Evolutionary conservation across 2,888 invertebrate species (phyloP), one percentile per base, ranked within the genome.

Genomic region (Eupithecia subumbrata): DNA sequence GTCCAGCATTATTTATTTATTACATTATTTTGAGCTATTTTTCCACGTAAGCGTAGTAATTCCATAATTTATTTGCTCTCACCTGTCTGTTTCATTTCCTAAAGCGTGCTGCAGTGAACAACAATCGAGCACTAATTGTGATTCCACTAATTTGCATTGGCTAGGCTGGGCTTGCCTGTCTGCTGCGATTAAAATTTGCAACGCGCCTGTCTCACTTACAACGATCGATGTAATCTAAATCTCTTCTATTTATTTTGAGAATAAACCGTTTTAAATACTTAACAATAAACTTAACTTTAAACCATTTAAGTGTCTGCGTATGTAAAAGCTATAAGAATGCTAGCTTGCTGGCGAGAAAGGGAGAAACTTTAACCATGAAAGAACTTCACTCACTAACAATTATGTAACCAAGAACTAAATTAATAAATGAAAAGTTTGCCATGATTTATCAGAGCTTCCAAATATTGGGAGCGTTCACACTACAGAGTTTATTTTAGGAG

Each of bases 101-200:
- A 89, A 92, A 91, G 88, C 88, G 86, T 87, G 86, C 86, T 88
- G 88, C 88, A 84, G 86, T 83, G 87, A 88, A 89, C 89, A 89
- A 91, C 92, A 91, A 92, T 92, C 88, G 88, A 88, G 89, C 86
- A 86, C 90, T 91, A 92, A 93, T 92, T 92, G 92, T 89, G 89
- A 93, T 93, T 92, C 90, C 85, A 87, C 89, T 91, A 92, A 93
- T 92, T 93, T 91, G 90, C 91, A 92, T 92, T 87, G 87, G 86
- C 83, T 82, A 85, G 83, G 85, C 83, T 82, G 85, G 83, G 85
- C 86, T 87, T 86, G 82, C 84, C 81, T 83, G 81, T 81, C 81
- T 82, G 79, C 84, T 82, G 84, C 84, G 79, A 81, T 84, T 85
- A 82, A 80, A 83, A 78, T 83, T 79, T 83, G 78, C 77, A 81